A percentile compares a stretch with the other conserved stretches of the same genome.
phyloP scores from a whole-genome alignment of 2,888 invertebrate species.

The Lepidochrysops patricia region DNA sequence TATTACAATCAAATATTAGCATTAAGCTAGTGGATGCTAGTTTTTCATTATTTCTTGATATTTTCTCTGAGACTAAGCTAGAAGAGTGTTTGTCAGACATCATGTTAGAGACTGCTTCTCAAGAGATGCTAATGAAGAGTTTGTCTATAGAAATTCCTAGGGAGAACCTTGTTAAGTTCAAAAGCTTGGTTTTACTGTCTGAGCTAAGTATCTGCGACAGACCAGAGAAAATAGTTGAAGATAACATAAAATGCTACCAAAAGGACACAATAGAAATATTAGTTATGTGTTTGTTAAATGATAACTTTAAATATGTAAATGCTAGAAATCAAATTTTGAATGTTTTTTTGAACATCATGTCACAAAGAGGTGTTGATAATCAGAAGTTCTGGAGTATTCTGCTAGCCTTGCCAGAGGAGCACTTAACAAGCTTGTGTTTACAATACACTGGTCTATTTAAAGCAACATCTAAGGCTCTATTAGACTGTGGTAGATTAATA shows the following conservation, averaged over 20 bases:
- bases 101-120: slow-evolving; percentile 56
- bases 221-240: slow-evolving; percentile 29
- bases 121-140: slow-evolving; percentile 44
- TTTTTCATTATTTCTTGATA: slow-evolving; percentile 43
- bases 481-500: slow-evolving; percentile 51
- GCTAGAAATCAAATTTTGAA: slow-evolving; percentile 33
- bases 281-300: slow-evolving; percentile 43
- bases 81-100: slow-evolving; percentile 46
- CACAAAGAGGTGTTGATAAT: slow-evolving; percentile 32
- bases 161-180: slow-evolving; percentile 41
- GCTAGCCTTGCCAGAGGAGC: slow-evolving; percentile 37
- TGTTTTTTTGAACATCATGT: slow-evolving; percentile 35
- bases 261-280: slow-evolving; percentile 42
- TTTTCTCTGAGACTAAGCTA: slow-evolving; percentile 45
- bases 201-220: slow-evolving; percentile 34
- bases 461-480: slow-evolving; percentile 46
- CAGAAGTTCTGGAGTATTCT: slow-evolving; percentile 50
- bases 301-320: slow-evolving; percentile 21
- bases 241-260: slow-evolving; percentile 38
- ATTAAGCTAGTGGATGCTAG: slow-evolving; percentile 41
- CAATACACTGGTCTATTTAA: slow-evolving; percentile 42
- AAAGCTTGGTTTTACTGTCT: slow-evolving; percentile 42
- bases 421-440: slow-evolving; percentile 43
- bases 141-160: slow-evolving; percentile 37
- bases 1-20: slow-evolving; percentile 45